phyloP scores from a whole-genome alignment of 2,797 vertebrate species.

The Sciaenops ocellatus region DNA sequence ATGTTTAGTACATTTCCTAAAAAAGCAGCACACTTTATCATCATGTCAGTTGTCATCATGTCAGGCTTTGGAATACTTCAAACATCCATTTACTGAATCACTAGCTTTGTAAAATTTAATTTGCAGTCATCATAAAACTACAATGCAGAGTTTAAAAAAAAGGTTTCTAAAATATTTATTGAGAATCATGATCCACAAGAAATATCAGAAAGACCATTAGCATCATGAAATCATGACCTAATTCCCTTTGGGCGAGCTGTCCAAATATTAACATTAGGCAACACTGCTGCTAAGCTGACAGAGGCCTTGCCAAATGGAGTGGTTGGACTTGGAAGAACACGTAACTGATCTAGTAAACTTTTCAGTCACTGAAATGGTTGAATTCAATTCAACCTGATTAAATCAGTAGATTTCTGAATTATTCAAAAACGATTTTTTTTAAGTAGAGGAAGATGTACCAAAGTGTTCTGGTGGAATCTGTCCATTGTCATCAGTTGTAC shows the following conservation, averaged over 20 bases:
- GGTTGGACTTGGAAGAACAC: background rate
- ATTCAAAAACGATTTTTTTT: background rate
- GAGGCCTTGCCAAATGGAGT: background rate
- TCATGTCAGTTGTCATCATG: constrained; percentile 22
- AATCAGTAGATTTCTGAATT: background rate
- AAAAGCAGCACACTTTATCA: background rate
- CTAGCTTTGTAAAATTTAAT: background rate
- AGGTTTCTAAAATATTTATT: background rate
- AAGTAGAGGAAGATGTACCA: constrained; percentile 7
- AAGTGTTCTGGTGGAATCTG: background rate
- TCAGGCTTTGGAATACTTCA: background rate
- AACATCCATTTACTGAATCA: background rate
- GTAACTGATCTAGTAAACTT: background rate
- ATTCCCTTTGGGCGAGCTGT: background rate
- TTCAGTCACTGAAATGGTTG: background rate
- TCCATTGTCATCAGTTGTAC: background rate
- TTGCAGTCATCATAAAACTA: background rate
- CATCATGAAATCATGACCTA: background rate
- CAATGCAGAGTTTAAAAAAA: background rate
- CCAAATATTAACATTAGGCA: constrained; percentile 26
- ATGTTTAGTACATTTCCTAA: constrained; percentile 18
- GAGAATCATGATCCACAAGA: background rate
- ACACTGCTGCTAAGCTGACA: constrained; percentile 5
- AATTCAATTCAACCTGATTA: background rate
- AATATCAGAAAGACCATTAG: background rate